Evolutionary conservation across 1,140 invertebrate genomes (phyloP).

Genomic region (Berghia stephanieae): DNA sequence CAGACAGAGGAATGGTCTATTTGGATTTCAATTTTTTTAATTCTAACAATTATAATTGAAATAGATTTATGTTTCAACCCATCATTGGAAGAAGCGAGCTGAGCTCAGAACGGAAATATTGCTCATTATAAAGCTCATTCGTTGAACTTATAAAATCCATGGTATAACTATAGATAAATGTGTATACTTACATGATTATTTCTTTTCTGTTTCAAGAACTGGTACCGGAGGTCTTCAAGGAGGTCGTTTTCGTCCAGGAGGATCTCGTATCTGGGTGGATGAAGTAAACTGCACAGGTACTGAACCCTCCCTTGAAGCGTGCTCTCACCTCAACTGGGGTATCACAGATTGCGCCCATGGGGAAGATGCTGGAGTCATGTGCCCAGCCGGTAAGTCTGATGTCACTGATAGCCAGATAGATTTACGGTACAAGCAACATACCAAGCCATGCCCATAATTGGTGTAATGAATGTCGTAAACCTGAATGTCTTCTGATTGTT

Average conservation of each 20-base stretch:
- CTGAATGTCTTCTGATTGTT: not conserved
- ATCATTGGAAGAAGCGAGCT: too few species aligned
- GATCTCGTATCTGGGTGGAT: conserved; percentile 73
- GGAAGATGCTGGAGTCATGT: conserved; percentile 69
- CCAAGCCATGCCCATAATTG: not conserved
- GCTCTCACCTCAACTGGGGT: conserved; percentile 79
- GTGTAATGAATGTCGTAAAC: too few species aligned
- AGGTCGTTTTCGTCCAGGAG: conserved; percentile 46
- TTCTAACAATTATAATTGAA: not conserved
- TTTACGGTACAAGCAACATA: too few species aligned
- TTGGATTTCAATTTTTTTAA: too few species aligned
- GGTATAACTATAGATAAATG: not conserved
- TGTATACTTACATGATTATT: not conserved
- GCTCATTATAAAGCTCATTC: not conserved
- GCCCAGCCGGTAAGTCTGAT: conserved; percentile 27
- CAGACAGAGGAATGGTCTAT: too few species aligned
- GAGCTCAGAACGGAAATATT: not conserved
- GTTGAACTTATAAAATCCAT: not conserved
- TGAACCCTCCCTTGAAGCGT: conserved; percentile 75
- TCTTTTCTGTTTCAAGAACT: too few species aligned
- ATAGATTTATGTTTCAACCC: not conserved
- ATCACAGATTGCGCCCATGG: conserved; percentile 76
- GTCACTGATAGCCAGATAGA: not conserved
- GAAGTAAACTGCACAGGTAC: conserved; percentile 77
- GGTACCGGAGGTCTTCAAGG: conserved; percentile 22